phyloP scores from a whole-genome alignment of 2,888 invertebrate species.

The Seira musarum region DNA sequence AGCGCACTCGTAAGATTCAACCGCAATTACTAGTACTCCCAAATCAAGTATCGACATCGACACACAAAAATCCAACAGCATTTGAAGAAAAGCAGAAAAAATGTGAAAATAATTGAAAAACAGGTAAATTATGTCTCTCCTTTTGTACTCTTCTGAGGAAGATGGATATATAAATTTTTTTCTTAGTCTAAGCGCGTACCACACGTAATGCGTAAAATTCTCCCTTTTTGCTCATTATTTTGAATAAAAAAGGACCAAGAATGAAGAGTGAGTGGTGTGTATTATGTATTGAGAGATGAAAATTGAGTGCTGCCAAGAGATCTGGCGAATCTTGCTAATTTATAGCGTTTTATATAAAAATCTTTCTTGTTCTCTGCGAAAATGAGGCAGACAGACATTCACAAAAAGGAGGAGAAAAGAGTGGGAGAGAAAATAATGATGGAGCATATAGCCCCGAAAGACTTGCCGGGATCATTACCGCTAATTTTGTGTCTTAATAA shows the following conservation, averaged over 20 bases:
- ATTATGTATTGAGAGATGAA: not conserved
- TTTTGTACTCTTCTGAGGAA: conserved; percentile 17
- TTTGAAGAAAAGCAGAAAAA: conserved; percentile 48
- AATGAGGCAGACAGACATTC: not conserved
- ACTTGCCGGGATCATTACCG: conserved; percentile 37
- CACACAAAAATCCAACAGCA: conserved; percentile 26
- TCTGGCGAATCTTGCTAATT: not conserved
- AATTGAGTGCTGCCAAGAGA: not conserved
- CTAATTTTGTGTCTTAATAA: conserved; percentile 36
- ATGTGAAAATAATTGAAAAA: conserved; percentile 59
- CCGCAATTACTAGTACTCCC: conserved; percentile 28
- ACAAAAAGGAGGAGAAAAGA: not conserved
- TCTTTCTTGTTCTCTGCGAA: not conserved
- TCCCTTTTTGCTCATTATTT: conserved; percentile 33
- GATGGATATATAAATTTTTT: conserved; percentile 27
- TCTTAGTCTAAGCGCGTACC: not conserved
- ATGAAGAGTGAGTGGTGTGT: too few species aligned
- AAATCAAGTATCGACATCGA: conserved; percentile 59
- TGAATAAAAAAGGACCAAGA: conserved; percentile 18
- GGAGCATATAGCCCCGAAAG: not conserved
- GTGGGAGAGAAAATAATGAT: not conserved
- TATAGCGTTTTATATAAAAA: not conserved
- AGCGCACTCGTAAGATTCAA: not conserved
- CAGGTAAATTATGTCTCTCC: conserved; percentile 55
- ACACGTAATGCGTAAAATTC: not conserved